These are phyloP conservation scores for Pyxicephalus adspersus DNA, from an alignment of 2,113 vertebrate genomes.

Conservation along the genomic window DNA sequence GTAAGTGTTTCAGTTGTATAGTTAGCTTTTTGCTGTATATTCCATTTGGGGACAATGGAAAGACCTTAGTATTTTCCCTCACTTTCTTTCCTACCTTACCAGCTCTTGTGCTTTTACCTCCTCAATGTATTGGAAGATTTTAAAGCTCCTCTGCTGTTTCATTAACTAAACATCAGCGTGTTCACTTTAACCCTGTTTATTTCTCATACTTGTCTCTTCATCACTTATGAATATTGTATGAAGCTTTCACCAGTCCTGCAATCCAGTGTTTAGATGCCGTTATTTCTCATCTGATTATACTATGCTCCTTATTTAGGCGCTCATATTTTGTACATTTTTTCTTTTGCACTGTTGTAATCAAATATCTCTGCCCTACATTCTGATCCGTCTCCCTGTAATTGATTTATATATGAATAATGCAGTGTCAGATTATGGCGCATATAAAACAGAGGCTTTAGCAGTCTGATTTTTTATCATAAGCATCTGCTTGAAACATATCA, in stretches of 20 bases:
- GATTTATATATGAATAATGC: constrained; percentile 50
- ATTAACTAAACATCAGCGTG: constrained; percentile 12
- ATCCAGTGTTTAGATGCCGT: constrained; percentile 8
- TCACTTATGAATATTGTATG: constrained; percentile 43
- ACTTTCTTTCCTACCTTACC: too few relatives aligned
- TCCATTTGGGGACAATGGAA: too few relatives aligned
- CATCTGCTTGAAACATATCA: constrained; percentile 9
- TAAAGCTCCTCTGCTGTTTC: background rate
- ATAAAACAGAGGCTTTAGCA: constrained; percentile 11
- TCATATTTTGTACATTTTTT: constrained; percentile 26
- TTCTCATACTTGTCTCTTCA: constrained; percentile 7
- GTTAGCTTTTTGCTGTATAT: too few relatives aligned
- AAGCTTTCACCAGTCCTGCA: constrained; percentile 11
- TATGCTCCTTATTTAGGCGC: constrained; percentile 6
- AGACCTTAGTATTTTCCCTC: too few relatives aligned
- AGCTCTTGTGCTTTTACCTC: background rate
- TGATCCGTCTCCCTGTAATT: constrained; percentile 29
- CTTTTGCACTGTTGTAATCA: constrained; percentile 32
- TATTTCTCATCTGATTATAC: constrained; percentile 39
- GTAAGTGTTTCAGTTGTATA: too few relatives aligned
- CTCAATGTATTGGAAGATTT: background rate
- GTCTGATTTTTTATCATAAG: constrained; percentile 28
- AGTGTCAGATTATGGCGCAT: constrained; percentile 33
- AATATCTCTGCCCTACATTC: constrained; percentile 27
- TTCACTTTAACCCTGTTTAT: constrained; percentile 27